phyloP scores from a whole-genome alignment of 2,113 vertebrate species.

The Hystrix brachyura region DNA sequence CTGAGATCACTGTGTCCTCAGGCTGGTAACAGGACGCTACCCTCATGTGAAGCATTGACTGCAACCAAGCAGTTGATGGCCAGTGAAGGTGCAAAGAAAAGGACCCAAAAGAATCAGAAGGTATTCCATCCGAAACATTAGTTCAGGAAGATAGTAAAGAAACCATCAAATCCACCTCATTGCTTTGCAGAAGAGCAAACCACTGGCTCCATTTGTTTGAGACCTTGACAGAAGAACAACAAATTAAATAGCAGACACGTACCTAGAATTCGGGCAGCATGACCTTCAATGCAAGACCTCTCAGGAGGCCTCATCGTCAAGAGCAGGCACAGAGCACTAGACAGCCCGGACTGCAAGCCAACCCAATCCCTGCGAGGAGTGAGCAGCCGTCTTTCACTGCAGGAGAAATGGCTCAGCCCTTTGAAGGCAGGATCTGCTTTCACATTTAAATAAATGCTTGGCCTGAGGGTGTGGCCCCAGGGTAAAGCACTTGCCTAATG shows the following conservation, averaged over 20 bases:
- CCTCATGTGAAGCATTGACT: background rate
- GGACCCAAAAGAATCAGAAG: background rate
- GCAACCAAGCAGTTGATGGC: background rate
- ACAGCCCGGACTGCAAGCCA: background rate
- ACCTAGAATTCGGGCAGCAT: background rate
- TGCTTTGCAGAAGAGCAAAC: slow-evolving; percentile 26
- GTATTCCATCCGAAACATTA: background rate
- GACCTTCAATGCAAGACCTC: background rate
- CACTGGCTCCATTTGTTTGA: background rate
- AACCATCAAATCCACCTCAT: background rate
- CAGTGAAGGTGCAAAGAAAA: background rate
- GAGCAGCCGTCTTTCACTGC: background rate
- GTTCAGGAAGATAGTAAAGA: background rate
- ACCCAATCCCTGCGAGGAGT: background rate
- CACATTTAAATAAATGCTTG: background rate
- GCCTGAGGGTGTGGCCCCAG: background rate
- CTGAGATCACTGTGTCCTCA: background rate
- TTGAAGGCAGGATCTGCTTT: background rate
- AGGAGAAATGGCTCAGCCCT: background rate
- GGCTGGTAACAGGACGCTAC: background rate
- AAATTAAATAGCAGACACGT: background rate
- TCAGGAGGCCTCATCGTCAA: background rate
- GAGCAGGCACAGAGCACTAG: background rate
- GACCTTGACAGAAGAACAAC: background rate
- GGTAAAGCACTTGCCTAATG: background rate